These are phyloP conservation scores for Pachydiplax longipennis DNA, from an alignment of 2,888 invertebrate species.

Conservation along the genomic window DNA sequence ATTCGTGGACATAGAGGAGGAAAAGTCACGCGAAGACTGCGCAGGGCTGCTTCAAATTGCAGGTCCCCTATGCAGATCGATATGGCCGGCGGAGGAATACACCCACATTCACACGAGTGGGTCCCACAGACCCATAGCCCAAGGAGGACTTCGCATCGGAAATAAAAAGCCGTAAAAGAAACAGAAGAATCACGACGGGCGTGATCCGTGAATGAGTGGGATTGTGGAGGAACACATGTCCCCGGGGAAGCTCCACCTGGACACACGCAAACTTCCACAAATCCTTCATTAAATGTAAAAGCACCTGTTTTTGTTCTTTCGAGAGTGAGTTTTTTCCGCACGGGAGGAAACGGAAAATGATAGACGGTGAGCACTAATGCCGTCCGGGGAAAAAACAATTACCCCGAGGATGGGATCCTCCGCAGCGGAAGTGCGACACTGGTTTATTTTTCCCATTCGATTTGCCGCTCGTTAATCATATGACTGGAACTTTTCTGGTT, in stretches of 20 bases:
- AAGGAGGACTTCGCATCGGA: not conserved
- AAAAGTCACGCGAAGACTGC: not conserved
- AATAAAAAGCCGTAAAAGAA: not conserved
- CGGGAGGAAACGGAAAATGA: not conserved
- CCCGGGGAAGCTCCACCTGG: not conserved
- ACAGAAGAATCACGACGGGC: not conserved
- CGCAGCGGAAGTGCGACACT: not conserved
- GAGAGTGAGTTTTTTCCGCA: not conserved
- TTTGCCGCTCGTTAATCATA: not conserved
- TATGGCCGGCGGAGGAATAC: not conserved
- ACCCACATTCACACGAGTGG: not conserved
- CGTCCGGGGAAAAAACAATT: not conserved
- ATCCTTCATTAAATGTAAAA: not conserved
- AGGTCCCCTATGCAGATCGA: not conserved
- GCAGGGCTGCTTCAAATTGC: not conserved
- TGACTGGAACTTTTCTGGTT: not conserved
- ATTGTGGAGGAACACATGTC: not conserved
- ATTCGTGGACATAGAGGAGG: not conserved
- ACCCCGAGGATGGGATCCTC: not conserved
- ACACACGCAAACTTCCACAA: not conserved
- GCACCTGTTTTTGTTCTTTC: not conserved
- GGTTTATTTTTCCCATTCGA: not conserved
- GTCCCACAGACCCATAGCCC: constrained; percentile 8
- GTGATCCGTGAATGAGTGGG: constrained; percentile 5
- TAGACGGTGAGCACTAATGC: not conserved